Evolutionary conservation across 2,113 vertebrate genomes (phyloP).

Genomic region (Eurypyga helias): DNA sequence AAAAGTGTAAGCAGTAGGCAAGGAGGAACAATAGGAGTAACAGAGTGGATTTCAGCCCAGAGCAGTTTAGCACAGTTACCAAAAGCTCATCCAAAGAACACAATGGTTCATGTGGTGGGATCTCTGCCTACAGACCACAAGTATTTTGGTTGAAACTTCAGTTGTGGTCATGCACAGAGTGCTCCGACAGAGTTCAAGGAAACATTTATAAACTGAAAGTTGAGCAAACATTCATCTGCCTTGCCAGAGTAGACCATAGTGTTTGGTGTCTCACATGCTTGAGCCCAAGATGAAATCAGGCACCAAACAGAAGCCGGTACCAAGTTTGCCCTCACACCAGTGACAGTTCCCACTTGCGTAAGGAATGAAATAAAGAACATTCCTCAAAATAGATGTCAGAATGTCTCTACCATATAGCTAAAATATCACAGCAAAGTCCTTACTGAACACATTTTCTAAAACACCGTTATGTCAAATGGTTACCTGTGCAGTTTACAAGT

Average conservation of each 20-base stretch:
- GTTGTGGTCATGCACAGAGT: not conserved
- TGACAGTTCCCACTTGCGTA: not conserved
- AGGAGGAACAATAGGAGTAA: constrained; percentile 6
- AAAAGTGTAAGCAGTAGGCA: not conserved
- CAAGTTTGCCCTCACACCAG: fast-evolving
- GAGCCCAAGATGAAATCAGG: not conserved
- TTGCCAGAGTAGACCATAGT: not conserved
- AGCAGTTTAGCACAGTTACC: constrained; percentile 23
- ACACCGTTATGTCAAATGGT: not conserved
- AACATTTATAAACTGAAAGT: not conserved
- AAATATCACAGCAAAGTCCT: not conserved
- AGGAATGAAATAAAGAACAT: not conserved
- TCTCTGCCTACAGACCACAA: not conserved
- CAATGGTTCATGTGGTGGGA: not conserved
- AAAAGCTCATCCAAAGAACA: not conserved
- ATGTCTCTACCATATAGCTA: not conserved
- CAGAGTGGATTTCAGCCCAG: not conserved
- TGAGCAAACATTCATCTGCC: not conserved
- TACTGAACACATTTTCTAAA: not conserved
- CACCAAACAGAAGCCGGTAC: not conserved
- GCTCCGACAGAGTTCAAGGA: not conserved
- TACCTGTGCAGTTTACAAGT: not conserved
- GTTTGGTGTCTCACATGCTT: not conserved
- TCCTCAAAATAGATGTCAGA: not conserved
- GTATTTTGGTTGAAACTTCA: constrained; percentile 5